Percentiles rank a stretch among this genome's conserved stretches.
Conservation (phyloP, 2,888 invertebrate genomes). For the Furcula furcula region DNA sequence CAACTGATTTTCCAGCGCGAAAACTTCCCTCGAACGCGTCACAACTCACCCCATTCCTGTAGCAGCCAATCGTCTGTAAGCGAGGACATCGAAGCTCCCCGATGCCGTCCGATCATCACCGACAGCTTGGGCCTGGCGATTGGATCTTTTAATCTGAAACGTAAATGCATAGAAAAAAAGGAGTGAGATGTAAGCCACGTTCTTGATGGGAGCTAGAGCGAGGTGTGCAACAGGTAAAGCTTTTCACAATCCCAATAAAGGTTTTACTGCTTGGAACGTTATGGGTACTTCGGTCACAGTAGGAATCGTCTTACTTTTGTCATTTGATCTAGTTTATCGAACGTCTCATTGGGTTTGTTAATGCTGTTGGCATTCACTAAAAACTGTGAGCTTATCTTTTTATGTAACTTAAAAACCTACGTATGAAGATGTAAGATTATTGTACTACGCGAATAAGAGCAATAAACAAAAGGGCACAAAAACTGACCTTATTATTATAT, state of each 20-base stretch:
- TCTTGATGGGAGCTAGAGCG: conserved; percentile 49
- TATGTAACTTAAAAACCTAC: no score
- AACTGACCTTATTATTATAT: no score
- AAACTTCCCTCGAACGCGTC: conserved; percentile 77
- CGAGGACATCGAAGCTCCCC: conserved; percentile 49
- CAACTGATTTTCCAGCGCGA: conserved; percentile 76
- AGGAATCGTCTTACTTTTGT: no score
- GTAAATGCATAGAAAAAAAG: conserved; percentile 79
- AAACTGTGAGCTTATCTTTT: no score
- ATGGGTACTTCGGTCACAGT: no score
- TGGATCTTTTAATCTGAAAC: conserved; percentile 80
- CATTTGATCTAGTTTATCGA: no score
- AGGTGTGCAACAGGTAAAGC: conserved; percentile 67
- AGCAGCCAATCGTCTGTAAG: conserved; percentile 56
- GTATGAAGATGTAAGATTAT: no score
- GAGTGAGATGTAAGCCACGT: conserved; percentile 58
- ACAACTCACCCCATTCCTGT: conserved; percentile 68
- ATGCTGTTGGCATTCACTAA: no score
- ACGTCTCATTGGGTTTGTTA: no score
- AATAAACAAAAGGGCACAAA: no score
- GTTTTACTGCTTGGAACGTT: no score
- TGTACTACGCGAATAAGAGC: no score
- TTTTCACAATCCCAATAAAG: conserved; percentile 28
- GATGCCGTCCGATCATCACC: conserved; percentile 54
- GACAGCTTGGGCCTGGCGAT: conserved; percentile 68